Conservation (phyloP, 2,797 vertebrate genomes). For the Crenuchus spilurus region DNA sequence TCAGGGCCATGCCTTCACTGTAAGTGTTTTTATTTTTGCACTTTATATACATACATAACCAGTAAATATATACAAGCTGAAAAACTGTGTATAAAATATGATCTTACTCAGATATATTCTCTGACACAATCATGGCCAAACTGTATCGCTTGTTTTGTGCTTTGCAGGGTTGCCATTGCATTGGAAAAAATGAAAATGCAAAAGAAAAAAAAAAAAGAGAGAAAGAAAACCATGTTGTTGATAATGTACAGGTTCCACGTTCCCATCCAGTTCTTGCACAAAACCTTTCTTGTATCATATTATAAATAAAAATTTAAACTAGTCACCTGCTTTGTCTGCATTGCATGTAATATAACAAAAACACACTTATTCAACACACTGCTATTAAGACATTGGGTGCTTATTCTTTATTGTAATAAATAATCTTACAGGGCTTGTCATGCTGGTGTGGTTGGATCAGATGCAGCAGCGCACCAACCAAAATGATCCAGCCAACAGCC, state of each 20-base stretch:
- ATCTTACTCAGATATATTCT: constrained; percentile 60
- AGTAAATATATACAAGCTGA: constrained; percentile 71
- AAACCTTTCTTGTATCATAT: constrained; percentile 97
- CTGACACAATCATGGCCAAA: constrained; percentile 68
- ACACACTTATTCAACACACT: not conserved
- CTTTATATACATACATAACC: constrained; percentile 89
- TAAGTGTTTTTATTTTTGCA: constrained; percentile 84
- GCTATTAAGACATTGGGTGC: not conserved
- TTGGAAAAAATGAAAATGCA: constrained; percentile 57
- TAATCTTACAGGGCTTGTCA: too few relatives aligned
- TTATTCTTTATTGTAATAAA: too few relatives aligned
- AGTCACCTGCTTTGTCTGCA: constrained; percentile 32
- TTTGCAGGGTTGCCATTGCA: constrained; percentile 69
- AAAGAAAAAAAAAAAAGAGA: not conserved
- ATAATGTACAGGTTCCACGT: constrained; percentile 87
- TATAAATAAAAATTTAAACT: constrained; percentile 94
- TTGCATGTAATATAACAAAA: not conserved
- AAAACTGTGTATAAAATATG: constrained; percentile 71
- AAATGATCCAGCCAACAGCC: too few relatives aligned
- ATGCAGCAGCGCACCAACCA: too few relatives aligned
- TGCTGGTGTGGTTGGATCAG: too few relatives aligned
- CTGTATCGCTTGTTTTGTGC: constrained; percentile 64
- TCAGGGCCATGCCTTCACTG: constrained; percentile 76
- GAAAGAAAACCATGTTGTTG: constrained; percentile 66
- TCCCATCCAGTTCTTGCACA: constrained; percentile 95